Percentiles rank a stretch among this genome's conserved stretches.
These are phyloP conservation scores for Pholis gunnellus DNA, from an alignment of 2,113 vertebrate species.

Conservation along the genomic window DNA sequence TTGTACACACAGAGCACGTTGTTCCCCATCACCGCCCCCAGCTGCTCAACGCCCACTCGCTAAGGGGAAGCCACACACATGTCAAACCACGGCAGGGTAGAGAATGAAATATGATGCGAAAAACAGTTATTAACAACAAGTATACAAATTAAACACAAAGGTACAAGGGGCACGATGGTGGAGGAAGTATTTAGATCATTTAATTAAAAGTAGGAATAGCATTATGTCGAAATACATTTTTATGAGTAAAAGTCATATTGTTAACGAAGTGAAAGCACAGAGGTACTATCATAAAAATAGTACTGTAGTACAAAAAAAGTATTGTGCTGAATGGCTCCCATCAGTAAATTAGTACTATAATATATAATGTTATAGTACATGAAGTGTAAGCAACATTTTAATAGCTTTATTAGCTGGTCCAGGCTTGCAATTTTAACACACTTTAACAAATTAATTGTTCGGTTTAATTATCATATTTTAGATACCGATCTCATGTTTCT, in stretches of 20 bases:
- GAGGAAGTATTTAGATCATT: neutral
- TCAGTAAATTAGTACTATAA: neutral
- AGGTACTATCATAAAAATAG: neutral
- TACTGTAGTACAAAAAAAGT: no score
- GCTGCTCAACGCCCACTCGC: conserved; percentile 38
- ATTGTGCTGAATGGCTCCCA: neutral
- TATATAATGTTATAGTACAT: neutral
- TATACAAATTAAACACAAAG: neutral
- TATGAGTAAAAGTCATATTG: neutral
- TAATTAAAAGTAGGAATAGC: neutral
- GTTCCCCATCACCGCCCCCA: conserved; percentile 51
- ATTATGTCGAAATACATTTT: neutral
- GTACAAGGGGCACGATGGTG: neutral
- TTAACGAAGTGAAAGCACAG: neutral
- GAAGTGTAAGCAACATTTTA: neutral
- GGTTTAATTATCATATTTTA: neutral
- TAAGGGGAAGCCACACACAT: conserved; percentile 42
- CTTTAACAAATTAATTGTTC: neutral
- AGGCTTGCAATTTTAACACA: neutral
- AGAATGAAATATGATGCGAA: neutral
- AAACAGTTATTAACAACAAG: neutral
- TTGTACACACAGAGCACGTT: conserved; percentile 59
- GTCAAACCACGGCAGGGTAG: neutral
- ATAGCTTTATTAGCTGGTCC: neutral
- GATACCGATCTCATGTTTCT: neutral